Evolutionary conservation across 2,888 invertebrate species (phyloP), one percentile per base, ranked within the genome.

Genomic region (Ephialtes manifestator): DNA sequence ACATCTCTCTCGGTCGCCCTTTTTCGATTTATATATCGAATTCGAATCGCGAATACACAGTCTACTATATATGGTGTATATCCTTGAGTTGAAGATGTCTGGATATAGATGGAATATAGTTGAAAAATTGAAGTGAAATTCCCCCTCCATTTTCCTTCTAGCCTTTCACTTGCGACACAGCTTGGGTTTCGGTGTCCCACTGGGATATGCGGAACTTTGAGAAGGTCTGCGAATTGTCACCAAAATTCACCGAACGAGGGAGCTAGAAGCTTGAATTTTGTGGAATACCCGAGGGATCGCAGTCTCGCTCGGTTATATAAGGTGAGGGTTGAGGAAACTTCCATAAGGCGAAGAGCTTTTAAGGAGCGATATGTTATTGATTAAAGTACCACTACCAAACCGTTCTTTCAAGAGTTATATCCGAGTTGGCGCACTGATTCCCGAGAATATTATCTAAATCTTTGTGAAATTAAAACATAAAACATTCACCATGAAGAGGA

Each of bases 181-280:
- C 65, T 67, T 24, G 20, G 13, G 43, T 67, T 43, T 43, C 43
- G 24, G 43, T 13, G 43, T 67, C 39, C 65, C 43, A 13, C 13
- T 7, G 65, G 65, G 65, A 67, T 20, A 20, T 24, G 15, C 35
- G 31, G 15, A 39, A 67, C 43, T 31, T 51, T 15, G 2, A 18
- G 63, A n/a, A 60, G 60, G 51, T 70, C 31, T 74, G 18, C 46
- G 65, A 71, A 77, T 77, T 77, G 82, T 77, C 68, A 31, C 70
- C 77, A 53, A 83, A 83, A 83, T 78, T 80, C 80, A 65, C 51
- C 39, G 70, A 28, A 24, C 46, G 39, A 3, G 18, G 65, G 46
- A 28, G 39, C 20, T 63, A 46, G 43, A 53, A 71, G 63, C 55
- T 43, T 31, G 72, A 72, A 72, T 65, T 39, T 67, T 46, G 72